Conservation (phyloP, 2,113 vertebrate species). For the Sciurus niger region DNA sequence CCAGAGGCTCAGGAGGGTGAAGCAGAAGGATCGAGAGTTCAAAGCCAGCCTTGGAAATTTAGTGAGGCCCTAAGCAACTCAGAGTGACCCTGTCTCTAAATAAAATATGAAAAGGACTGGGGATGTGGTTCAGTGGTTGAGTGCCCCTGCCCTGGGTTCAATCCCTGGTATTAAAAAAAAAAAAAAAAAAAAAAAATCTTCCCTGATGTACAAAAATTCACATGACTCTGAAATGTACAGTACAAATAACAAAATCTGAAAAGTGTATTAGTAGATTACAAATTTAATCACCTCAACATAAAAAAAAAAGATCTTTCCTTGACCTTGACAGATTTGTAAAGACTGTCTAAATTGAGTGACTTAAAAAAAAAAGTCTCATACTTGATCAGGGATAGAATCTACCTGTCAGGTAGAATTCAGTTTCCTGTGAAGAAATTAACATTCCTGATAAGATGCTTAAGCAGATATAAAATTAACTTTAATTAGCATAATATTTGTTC, state of each 20-base stretch:
- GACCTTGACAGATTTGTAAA: not conserved
- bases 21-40: too few species aligned
- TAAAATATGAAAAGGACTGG: too few species aligned
- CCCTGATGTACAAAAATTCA: not conserved
- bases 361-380: constrained; percentile 22
- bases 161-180: too few species aligned
- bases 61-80: too few species aligned
- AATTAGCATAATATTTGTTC: not conserved
- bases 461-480: not conserved
- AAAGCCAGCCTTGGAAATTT: too few species aligned
- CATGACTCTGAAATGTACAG: not conserved
- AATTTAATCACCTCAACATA: not conserved
- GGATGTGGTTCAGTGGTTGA: too few species aligned
- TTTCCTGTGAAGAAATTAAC: not conserved
- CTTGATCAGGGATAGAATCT: not conserved
- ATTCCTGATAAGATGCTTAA: constrained; percentile 10
- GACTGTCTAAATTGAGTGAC: not conserved
- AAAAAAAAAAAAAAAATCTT: not conserved
- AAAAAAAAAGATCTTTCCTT: not conserved
- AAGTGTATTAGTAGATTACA: not conserved
- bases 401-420: not conserved
- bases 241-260: not conserved
- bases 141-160: too few species aligned
- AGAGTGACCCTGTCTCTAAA: too few species aligned
- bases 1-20: too few species aligned